phyloP scores from a whole-genome alignment of 1,140 invertebrate species.

The Lepidotrigona ventralis region DNA sequence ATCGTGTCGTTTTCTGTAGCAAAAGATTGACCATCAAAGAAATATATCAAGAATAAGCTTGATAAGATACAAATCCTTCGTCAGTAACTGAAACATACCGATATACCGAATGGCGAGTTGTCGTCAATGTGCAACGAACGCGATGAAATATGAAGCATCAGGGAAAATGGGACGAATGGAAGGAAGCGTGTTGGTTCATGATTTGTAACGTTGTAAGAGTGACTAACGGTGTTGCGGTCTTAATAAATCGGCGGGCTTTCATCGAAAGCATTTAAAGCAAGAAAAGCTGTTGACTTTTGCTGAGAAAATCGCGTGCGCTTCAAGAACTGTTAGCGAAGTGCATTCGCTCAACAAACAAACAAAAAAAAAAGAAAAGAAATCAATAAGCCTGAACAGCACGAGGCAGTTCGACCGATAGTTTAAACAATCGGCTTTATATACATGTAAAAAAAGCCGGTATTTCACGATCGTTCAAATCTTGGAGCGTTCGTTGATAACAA shows the following conservation, averaged over 20 bases:
- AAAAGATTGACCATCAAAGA: background rate
- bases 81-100: constrained; percentile 1
- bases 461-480: background rate
- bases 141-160: constrained; percentile 7
- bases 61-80: constrained; percentile 22
- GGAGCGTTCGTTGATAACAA: constrained; percentile 2
- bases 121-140: background rate
- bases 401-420: too few relatives aligned
- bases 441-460: background rate
- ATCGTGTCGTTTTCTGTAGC: background rate
- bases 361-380: background rate
- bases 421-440: background rate
- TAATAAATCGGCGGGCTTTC: constrained; percentile 23
- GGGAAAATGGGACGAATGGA: background rate
- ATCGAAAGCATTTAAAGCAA: background rate
- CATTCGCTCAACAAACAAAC: background rate
- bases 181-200: background rate
- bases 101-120: background rate
- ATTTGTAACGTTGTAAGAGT: constrained; percentile 14
- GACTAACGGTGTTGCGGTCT: constrained; percentile 1
- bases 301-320: background rate
- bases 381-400: background rate
- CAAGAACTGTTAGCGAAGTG: background rate
- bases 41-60: background rate
- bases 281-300: background rate